These are phyloP conservation scores for Aradus depressus DNA, from an alignment of 2,888 invertebrate genomes.

Conservation along the genomic window DNA sequence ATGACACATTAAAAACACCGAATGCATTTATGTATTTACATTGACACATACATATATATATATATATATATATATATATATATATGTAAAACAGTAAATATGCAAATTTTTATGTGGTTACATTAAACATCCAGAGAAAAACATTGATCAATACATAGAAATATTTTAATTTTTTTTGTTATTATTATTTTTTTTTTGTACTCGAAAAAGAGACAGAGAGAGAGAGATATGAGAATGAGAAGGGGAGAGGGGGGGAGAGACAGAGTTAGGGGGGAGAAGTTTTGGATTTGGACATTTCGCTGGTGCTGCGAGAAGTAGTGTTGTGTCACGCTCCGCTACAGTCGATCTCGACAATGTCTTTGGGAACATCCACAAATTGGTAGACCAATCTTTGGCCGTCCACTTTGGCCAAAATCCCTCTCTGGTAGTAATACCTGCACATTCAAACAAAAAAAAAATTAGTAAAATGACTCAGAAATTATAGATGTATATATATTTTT, in stretches of 20 bases:
- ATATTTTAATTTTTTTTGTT: too few relatives aligned
- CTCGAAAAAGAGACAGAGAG: slow-evolving; percentile 11
- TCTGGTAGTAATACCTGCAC: slow-evolving; percentile 94
- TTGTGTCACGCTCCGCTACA: slow-evolving; percentile 69
- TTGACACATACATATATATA: too few relatives aligned
- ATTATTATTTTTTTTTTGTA: too few relatives aligned
- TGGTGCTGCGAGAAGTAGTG: too few relatives aligned
- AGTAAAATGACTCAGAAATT: not conserved
- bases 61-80: too few relatives aligned
- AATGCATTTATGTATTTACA: too few relatives aligned
- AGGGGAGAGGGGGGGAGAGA: slow-evolving; percentile 4
- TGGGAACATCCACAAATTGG: slow-evolving; percentile 98
- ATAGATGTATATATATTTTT: not conserved
- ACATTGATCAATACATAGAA: too few relatives aligned
- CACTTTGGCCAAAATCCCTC: slow-evolving; percentile 97
- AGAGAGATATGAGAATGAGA: slow-evolving; percentile 10
- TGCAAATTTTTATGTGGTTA: too few relatives aligned
- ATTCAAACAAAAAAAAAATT: slow-evolving; percentile 9
- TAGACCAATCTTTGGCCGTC: slow-evolving; percentile 98
- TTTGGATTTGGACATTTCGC: too few relatives aligned
- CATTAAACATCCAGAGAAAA: too few relatives aligned
- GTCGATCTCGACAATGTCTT: slow-evolving; percentile 95
- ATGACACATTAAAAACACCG: too few relatives aligned
- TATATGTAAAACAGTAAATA: too few relatives aligned
- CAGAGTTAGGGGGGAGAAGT: slow-evolving; percentile 5